A percentile compares a stretch with the other conserved stretches of the same genome.
These are phyloP conservation scores for Archips xylosteana DNA, from an alignment of 2,888 invertebrate genomes.

Conservation along the genomic window DNA sequence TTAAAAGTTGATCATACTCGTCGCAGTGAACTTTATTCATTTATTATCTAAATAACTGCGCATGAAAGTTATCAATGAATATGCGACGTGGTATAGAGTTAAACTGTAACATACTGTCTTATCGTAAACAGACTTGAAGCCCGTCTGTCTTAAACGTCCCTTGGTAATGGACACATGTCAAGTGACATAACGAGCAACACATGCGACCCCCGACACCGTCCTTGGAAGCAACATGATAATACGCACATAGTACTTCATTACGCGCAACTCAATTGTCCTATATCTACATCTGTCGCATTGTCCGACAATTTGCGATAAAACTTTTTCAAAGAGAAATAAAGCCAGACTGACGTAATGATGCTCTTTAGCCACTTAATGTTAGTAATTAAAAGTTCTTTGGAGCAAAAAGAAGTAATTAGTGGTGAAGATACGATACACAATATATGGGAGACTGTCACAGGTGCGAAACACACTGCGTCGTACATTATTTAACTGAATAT, in stretches of 20 bases:
- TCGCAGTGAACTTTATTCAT: background rate
- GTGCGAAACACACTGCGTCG: constrained; percentile 59
- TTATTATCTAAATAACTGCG: background rate
- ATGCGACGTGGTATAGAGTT: constrained; percentile 6
- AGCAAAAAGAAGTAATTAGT: constrained; percentile 6
- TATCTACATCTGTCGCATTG: constrained; percentile 12
- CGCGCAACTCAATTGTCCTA: constrained; percentile 3
- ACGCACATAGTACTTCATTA: constrained; percentile 28
- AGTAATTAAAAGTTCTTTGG: constrained; percentile 13
- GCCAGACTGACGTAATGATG: constrained; percentile 16
- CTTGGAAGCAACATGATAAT: constrained; percentile 50
- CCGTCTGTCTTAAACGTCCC: constrained; percentile 29
- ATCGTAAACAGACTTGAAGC: constrained; percentile 28
- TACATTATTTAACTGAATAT: constrained; percentile 61
- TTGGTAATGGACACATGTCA: constrained; percentile 54
- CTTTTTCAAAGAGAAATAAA: constrained; percentile 14
- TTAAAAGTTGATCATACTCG: background rate
- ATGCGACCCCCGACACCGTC: constrained; percentile 59
- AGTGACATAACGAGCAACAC: constrained; percentile 63
- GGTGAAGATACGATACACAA: background rate
- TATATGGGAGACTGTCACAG: constrained; percentile 47
- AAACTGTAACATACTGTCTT: constrained; percentile 22
- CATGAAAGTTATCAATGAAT: constrained; percentile 15
- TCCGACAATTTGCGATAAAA: constrained; percentile 1
- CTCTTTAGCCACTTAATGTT: constrained; percentile 12